Conservation (phyloP, 1,140 invertebrate genomes). For the Zaprionus ornatus region DNA sequence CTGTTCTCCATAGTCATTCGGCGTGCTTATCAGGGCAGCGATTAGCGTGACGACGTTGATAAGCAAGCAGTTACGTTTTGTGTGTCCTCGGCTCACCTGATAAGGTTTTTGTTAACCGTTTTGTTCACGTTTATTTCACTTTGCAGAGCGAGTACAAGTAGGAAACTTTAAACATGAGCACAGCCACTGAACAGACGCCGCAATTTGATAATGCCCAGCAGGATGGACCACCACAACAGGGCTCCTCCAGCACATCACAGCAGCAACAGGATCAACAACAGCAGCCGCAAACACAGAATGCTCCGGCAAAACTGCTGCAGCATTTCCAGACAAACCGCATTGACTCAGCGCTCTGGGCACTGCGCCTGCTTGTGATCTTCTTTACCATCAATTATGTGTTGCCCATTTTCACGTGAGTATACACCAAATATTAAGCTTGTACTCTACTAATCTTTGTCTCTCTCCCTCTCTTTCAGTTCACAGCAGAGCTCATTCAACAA, state of each 20-base stretch:
- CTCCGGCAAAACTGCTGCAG: conserved; percentile 87
- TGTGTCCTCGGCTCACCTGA: conserved; percentile 16
- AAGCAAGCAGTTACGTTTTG: conserved; percentile 14
- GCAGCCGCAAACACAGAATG: conserved; percentile 68
- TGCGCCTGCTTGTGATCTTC: conserved; percentile 91
- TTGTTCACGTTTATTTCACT: not conserved
- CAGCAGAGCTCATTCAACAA: conserved; percentile 95
- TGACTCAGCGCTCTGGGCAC: conserved; percentile 92
- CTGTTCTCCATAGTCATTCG: not conserved
- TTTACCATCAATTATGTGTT: conserved; percentile 94
- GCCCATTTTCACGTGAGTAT: conserved; percentile 92
- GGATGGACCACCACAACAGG: conserved; percentile 22
- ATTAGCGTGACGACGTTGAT: not conserved
- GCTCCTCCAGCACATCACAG: conserved; percentile 43
- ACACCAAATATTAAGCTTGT: not conserved
- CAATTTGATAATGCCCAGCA: conserved; percentile 51
- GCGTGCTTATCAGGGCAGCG: not conserved
- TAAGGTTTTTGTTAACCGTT: conserved; percentile 41
- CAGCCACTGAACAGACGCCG: conserved; percentile 52
- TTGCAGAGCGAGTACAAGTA: conserved; percentile 45
- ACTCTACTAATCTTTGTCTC: not conserved
- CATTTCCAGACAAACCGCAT: conserved; percentile 93
- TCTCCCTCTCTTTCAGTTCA: conserved; percentile 86
- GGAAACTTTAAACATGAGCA: conserved; percentile 58
- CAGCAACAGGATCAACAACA: conserved; percentile 48